Evolutionary conservation across 2,797 vertebrate species (phyloP), one percentile per base, ranked within the genome.

Genomic region (Sardinella longiceps): DNA sequence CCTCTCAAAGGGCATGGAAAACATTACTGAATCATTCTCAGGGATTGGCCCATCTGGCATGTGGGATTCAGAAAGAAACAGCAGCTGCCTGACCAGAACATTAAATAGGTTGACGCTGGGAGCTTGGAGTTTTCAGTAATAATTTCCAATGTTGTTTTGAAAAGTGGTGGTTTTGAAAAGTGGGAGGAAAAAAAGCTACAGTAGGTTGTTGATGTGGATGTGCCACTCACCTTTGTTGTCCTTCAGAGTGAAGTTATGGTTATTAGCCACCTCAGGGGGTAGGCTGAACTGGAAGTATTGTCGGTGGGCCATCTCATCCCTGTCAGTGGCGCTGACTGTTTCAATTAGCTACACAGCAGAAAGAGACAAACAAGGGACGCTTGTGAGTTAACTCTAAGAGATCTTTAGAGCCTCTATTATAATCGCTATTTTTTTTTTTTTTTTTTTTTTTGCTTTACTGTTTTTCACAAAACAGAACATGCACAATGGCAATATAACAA

Each of bases 171-270:
- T 7, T 60, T 60, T 60, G 56, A 25, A 10, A n/a, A n/a, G 56
- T 10, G 56, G n/a, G 5, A 86, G 66, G 5, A 14, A 33, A 66
- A 33, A 20, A 1, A 37, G 14, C 45, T 2, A 5, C 5, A 43
- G 25, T 14, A 3, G 30, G 30, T 1, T 20, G 66, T 20, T 77
- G 5, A 20, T 43, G 70, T 39, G 20, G 18, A 43, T 74, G 74
- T 43, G 60, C 30, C 84, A 92, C 93, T 51, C 92, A 99, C 98
- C 98, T 97, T 96, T 94, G 93, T 98, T 98, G 93, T 99, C 97
- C 95, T 95, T 95, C 82, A 99, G 94, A 46, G 98, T 97, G 94
- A 99, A 99, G 93, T 99, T 99, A 87, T 97, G 95, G 93, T 99
- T 99, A 83, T 98, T 96, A 86, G 94, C 94, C 85, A 97, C 97